Conservation (phyloP, 2,113 vertebrate species). For the Odocoileus virginianus region DNA sequence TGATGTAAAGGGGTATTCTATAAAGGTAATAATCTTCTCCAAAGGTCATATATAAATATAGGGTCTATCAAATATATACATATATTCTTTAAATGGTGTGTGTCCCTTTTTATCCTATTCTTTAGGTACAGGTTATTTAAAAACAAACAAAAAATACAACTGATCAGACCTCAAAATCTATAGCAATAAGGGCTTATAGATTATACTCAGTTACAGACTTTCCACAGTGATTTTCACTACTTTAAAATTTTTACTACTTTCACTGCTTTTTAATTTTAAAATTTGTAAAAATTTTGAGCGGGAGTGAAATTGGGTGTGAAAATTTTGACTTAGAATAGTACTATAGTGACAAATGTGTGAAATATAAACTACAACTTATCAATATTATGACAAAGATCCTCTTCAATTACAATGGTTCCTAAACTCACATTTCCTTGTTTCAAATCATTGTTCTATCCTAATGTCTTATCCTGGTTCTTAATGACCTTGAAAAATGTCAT, state of each 20-base stretch:
- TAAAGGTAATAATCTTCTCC: not conserved
- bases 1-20: not conserved
- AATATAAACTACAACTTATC: not conserved
- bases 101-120: not conserved
- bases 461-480: not conserved
- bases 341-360: not conserved
- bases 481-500: not conserved
- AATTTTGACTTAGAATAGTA: not conserved
- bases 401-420: not conserved
- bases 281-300: not conserved
- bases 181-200: not conserved
- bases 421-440: not conserved
- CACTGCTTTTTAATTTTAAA: not conserved
- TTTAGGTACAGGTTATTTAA: not conserved
- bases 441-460: not conserved
- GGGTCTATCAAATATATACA: not conserved
- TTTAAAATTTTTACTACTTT: not conserved
- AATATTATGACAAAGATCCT: not conserved
- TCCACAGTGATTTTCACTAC: not conserved
- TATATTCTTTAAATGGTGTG: not conserved
- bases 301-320: not conserved
- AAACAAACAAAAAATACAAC: not conserved
- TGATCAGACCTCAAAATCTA: not conserved
- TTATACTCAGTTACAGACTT: not conserved
- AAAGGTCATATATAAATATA: not conserved